Evolutionary conservation across 2,113 vertebrate genomes (phyloP), one percentile per base, ranked within the genome.

Genomic region (Dryoscopus gambensis): DNA sequence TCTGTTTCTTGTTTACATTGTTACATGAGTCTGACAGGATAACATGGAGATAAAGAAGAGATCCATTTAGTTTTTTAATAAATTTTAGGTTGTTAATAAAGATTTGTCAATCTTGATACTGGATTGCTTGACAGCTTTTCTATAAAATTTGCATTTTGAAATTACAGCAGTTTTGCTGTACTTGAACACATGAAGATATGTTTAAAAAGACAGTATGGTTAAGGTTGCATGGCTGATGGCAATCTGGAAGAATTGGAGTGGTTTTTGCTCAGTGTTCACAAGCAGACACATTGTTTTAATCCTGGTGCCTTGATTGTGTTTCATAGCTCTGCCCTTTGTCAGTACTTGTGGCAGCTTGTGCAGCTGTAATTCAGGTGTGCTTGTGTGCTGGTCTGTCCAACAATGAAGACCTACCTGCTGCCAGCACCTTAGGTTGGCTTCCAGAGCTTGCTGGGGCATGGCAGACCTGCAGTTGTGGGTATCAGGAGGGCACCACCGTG

Each of bases 391-490:
- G 5, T 49, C 42, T 74, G 47, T 33, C 42, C 74, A 49, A 22
- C 27, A 37, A 1, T 22, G 53, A n/a, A 60, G 21, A 70, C 0
- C 1, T 37, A 1, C 52, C 28, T 44, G 27, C 57, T 92, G 23
- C 53, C 63, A 25, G 27, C 40, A 19, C 62, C 16, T 1, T 12
- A 10, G 9, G 0, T 0, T 30, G 40, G 9, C 33, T 68, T 79
- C 24, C 81, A 75, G 53, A 37, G 27, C 15, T 16, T 50, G 22
- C 52, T 37, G 78, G 35, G 39, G 18, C 47, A 20, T 6, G 35
- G 73, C 12, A 3, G 40, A 7, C 24, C 35, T 63, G 60, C 35
- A 22, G 18, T 1, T 44, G 15, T 18, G 39, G 28, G 27, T 21
- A 63, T 42, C 24, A 55, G 52, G 39, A 49, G 27, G 63, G 30